These are phyloP conservation scores for Caenorhabditis remanei DNA, from an alignment of 1,140 invertebrate species.

Conservation along the genomic window DNA sequence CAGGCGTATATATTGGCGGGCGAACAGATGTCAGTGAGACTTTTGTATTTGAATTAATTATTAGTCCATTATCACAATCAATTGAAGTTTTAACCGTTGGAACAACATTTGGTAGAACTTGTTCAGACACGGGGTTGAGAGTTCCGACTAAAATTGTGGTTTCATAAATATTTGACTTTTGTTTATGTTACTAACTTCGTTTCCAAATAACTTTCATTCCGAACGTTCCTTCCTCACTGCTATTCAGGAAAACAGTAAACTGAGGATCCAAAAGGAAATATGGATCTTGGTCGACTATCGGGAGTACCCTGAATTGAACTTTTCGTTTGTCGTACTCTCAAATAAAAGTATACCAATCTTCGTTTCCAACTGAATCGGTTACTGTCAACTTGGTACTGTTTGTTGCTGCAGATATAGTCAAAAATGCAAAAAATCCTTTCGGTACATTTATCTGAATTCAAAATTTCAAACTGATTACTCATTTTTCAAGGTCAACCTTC, in stretches of 20 bases:
- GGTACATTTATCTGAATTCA: neutral
- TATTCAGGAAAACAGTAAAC: neutral
- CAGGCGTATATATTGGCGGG: neutral
- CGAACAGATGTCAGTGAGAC: neutral
- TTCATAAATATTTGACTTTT: neutral
- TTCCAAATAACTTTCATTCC: slow-evolving; percentile 13
- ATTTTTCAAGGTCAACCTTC: neutral
- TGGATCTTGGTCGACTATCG: neutral
- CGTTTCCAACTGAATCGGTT: slow-evolving; percentile 1
- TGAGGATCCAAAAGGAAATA: neutral
- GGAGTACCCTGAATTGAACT: neutral
- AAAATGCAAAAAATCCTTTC: neutral
- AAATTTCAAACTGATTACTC: neutral
- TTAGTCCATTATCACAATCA: neutral
- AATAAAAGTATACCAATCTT: neutral
- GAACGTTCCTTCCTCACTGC: neutral
- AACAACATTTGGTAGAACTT: neutral
- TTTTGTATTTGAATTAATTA: neutral
- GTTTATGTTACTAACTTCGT: neutral
- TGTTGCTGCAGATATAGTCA: neutral
- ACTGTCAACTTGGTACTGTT: neutral
- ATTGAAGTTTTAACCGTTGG: neutral
- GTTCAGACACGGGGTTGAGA: neutral
- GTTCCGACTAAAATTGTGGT: neutral
- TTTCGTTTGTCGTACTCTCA: neutral